Base-by-base conservation (phyloP, 2,797 vertebrate genomes). In the Gorsachius magnificus region DNA sequence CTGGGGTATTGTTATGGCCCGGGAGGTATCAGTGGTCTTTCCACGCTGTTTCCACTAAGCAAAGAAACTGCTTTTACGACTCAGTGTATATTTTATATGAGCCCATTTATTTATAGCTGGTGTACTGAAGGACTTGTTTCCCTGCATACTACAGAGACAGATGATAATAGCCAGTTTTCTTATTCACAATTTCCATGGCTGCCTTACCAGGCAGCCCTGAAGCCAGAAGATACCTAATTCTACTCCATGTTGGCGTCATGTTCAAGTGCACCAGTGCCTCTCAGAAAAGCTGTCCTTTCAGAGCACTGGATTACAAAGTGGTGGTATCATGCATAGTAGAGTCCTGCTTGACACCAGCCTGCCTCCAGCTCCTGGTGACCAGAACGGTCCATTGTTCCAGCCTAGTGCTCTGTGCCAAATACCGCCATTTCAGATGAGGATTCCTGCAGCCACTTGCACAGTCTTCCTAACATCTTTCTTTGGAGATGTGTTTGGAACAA, bases 221-320 rank as follows among this genome's bases (percentile, higher is more conserved):
- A 85, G 41, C 10, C 56, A 58, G 60, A 31, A 76, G 58, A 82
- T 69, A 58, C 13, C 6, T 61, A 54, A 48, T 10, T 57, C 21
- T 87, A 31, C 13, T 71, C 24, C 3, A 7, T 26, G 41, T 82
- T 5, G 7, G 13, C 1, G 3, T 48, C 0, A 0, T 56, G 56
- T 58, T 80, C 41, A 36, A 45, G 31, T 50, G 33, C 11, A 57
- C 36, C 36, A 43, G 11, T 41, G 36, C 33, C 26, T 87, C 46
- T 82, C 51, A 35, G 29, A 56, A 82, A 43, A 90, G 36, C 20
- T 86, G 13, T 74, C 8, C 17, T 61, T 80, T 77, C 48, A 71
- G 45, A 81, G 21, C 38, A 68, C 20, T 5, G 15, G 22, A 16
- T 80, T 90, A 76, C 43, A 61, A 86, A 83, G 20, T 41, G 43